Conservation (phyloP, 1,140 invertebrate species). For the Linepithema humile region DNA sequence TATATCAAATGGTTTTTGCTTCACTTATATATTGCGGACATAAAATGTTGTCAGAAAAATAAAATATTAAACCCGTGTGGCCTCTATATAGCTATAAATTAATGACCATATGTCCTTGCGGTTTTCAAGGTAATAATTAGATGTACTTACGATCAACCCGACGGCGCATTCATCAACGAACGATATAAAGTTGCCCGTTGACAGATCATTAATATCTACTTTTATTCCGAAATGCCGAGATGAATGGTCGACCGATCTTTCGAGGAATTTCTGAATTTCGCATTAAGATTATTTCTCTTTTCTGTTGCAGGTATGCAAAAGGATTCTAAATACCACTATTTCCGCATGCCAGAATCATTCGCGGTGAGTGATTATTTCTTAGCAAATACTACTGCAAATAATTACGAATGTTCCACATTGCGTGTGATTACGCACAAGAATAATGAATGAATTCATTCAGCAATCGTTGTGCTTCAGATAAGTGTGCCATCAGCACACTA, state of each 20-base stretch:
- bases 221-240: neutral
- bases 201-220: slow-evolving; percentile 13
- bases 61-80: neutral
- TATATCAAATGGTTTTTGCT: neutral
- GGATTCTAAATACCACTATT: neutral
- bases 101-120: neutral
- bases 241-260: neutral
- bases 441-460: neutral
- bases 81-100: slow-evolving; percentile 13
- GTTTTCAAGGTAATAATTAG: slow-evolving; percentile 23
- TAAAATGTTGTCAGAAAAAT: neutral
- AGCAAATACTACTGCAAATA: neutral
- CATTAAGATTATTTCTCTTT: slow-evolving; percentile 20
- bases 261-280: neutral
- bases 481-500: too few relatives aligned
- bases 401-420: neutral
- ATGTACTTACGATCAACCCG: slow-evolving; percentile 1
- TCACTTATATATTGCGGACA: neutral
- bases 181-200: neutral
- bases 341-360: neutral
- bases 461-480: neutral
- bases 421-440: neutral
- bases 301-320: slow-evolving; percentile 67
- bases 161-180: slow-evolving; percentile 10
- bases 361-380: slow-evolving; percentile 34